Base-by-base conservation (phyloP, 2,888 invertebrate species). In the Drosophila leonis region DNA sequence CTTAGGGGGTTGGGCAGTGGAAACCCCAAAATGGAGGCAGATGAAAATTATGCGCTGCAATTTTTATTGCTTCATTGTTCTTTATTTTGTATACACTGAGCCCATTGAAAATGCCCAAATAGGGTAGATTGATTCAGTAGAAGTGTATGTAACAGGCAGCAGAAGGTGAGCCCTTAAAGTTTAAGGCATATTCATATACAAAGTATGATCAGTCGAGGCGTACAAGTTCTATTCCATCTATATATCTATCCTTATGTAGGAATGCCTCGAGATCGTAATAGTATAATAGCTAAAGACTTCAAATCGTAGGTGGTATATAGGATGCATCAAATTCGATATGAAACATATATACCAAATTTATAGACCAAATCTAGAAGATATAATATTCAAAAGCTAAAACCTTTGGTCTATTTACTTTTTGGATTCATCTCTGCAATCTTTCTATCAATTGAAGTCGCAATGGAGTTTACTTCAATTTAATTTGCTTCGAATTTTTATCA, bases 31-130 rank as follows among this genome's bases (percentile, higher is more conserved):
- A 77, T 70, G 66, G 57, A 72, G 56, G 72, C 80, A 71, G 77
- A 67, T 76, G 71, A 90, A 90, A 90, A 90, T 86, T 87, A 86
- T 86, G 89, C 89, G 89, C 84, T 88, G 90, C 90, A 90, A 88
- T 88, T 88, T 88, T 88, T 88, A 88, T 88, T 82, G 89, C 90
- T 89, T 90, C 87, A 90, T 87, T 87, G 87, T 90, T 87, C 73
- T 79, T 72, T 66, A 48, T 66, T 60, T 66, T 64, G 48, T 29
- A 33, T 49, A 33, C 49, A 12, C 49, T 4, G 49, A 18, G 6
- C 18, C 31, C 49, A 18, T 31, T 18, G 6, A 31, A 4, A 49
- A 12, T 13, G 7, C 12, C 4, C 4, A 8, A 33, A 1, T 2
- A 4, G 49, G 49, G 49, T 33, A 31, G 33, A 20, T 13, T 29